Evolutionary conservation across 2,797 vertebrate species (phyloP).

Genomic region (Sebastes elongatus): DNA sequence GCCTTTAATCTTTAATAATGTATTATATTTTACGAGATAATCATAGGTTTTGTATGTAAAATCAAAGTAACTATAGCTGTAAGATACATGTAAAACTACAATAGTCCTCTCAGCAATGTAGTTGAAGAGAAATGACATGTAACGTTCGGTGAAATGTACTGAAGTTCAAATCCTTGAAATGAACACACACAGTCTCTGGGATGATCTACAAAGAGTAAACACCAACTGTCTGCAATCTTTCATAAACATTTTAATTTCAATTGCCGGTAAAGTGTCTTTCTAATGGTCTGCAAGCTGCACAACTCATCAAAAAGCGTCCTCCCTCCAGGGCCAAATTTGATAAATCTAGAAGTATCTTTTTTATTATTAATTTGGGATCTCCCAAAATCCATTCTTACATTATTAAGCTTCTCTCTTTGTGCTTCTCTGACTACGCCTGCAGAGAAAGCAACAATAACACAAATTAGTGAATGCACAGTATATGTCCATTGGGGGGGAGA

Average conservation of each 20-base stretch:
- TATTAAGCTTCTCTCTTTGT: constrained; percentile 21
- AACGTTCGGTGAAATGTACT: neutral
- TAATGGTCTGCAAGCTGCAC: constrained; percentile 30
- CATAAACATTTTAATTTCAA: neutral
- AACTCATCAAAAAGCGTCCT: constrained; percentile 17
- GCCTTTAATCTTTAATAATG: neutral
- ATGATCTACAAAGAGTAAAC: neutral
- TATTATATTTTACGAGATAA: neutral
- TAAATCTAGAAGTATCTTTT: constrained; percentile 12
- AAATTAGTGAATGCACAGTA: constrained; percentile 28
- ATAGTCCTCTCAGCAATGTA: too few species aligned
- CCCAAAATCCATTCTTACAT: constrained; percentile 24
- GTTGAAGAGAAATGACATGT: too few species aligned
- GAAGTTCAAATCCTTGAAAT: neutral
- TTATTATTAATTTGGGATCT: constrained; percentile 40
- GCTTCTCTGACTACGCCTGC: neutral
- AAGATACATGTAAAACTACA: neutral
- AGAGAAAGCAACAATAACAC: constrained; percentile 19
- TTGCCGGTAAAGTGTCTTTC: neutral
- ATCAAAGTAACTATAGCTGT: neutral
- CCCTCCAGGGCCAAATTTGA: constrained; percentile 29
- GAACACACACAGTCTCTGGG: neutral
- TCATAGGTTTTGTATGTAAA: neutral
- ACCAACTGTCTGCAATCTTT: neutral
- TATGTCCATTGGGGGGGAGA: constrained; percentile 30